phyloP scores from a whole-genome alignment of 2,797 vertebrate genomes.

The Lagodon rhomboides region DNA sequence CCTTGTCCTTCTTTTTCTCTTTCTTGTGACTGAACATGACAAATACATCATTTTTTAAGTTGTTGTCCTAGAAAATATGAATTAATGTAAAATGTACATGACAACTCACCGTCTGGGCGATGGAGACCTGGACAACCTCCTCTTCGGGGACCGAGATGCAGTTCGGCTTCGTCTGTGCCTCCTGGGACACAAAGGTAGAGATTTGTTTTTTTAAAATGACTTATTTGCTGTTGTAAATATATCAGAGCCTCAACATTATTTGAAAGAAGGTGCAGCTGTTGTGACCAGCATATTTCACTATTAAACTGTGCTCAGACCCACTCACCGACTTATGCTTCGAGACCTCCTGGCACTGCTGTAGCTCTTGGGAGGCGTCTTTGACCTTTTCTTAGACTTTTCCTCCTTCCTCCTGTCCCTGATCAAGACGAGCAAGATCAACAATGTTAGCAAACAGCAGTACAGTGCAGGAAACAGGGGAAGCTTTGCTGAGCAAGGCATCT shows the following conservation, averaged over 20 bases:
- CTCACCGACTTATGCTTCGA: constrained; percentile 93
- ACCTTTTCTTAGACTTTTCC: constrained; percentile 96
- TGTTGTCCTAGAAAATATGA: neutral
- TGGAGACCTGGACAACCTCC: constrained; percentile 90
- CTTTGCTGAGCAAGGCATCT: too few relatives aligned
- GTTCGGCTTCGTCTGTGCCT: constrained; percentile 93
- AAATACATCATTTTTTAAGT: neutral
- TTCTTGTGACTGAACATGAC: constrained; percentile 89
- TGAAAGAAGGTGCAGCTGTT: too few relatives aligned
- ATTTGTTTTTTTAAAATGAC: too few relatives aligned
- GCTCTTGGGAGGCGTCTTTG: constrained; percentile 99
- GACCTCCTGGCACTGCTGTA: constrained; percentile 97
- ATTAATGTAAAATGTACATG: rapidly evolving
- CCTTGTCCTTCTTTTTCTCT: constrained; percentile 99
- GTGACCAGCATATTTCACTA: neutral
- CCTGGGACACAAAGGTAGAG: constrained; percentile 64
- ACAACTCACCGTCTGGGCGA: constrained; percentile 91
- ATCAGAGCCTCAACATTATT: neutral
- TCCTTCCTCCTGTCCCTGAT: constrained; percentile 96
- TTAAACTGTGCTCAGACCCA: neutral
- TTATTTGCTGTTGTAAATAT: neutral
- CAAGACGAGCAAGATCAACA: neutral
- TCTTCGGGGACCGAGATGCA: constrained; percentile 91
- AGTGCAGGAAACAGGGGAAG: too few relatives aligned
- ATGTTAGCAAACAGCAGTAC: neutral